Evolutionary conservation across 2,888 invertebrate genomes (phyloP).

Genomic region (Synanthedon vespiformis): DNA sequence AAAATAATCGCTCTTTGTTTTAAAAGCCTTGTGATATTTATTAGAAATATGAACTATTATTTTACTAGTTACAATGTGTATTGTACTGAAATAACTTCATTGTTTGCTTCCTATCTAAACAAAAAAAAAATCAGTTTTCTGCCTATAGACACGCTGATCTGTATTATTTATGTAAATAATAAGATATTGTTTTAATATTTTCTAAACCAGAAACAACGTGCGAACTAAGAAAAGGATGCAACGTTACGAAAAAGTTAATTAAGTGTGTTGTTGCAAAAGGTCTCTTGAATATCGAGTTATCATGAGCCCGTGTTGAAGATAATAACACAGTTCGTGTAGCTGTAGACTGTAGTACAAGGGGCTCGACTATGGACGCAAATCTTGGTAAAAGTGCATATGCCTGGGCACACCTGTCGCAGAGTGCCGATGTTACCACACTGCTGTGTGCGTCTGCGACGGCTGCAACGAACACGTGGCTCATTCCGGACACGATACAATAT

Average conservation of each 20-base stretch:
- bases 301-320: conserved; percentile 1
- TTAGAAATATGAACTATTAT: no score
- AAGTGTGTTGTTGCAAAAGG: conserved; percentile 3
- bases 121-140: no score
- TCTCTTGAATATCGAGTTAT: conserved; percentile 4
- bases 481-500: conserved; percentile 23
- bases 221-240: no score
- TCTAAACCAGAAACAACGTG: no score
- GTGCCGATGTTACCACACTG: conserved; percentile 15
- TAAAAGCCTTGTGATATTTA: no score
- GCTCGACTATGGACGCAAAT: conserved; percentile 16
- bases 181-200: no score
- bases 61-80: no score
- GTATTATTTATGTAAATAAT: no score
- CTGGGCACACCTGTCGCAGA: conserved; percentile 1
- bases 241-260: background rate
- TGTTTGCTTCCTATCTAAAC: no score
- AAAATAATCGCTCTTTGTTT: no score
- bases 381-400: conserved; percentile 29
- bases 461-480: conserved; percentile 32
- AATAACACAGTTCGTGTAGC: conserved; percentile 5
- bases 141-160: no score
- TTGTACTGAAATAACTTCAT: no score
- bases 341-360: background rate
- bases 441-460: conserved; percentile 16